These are phyloP conservation scores for Drosophila watanabei DNA, from an alignment of 1,140 invertebrate species.

Conservation along the genomic window DNA sequence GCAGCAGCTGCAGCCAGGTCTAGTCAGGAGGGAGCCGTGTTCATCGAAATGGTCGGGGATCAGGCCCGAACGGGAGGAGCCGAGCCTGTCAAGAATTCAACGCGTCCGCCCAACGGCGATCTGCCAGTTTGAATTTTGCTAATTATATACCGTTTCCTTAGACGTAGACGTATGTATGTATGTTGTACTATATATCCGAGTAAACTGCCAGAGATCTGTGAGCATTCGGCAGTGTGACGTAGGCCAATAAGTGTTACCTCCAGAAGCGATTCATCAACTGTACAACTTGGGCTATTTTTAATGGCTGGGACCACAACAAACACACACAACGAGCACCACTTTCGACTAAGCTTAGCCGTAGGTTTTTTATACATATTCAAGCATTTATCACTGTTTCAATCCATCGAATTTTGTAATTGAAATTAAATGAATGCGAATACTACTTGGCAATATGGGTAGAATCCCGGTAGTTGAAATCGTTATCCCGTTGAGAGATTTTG, in stretches of 20 bases:
- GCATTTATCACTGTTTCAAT: constrained; percentile 36
- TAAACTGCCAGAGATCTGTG: constrained; percentile 46
- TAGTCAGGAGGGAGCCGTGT: constrained; percentile 40
- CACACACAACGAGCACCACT: constrained; percentile 7
- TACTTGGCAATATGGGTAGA: constrained; percentile 5
- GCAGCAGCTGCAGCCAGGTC: constrained; percentile 35
- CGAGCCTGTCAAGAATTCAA: constrained; percentile 25
- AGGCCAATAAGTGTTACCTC: constrained; percentile 44
- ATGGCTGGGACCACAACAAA: constrained; percentile 36
- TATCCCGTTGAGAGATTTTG: constrained; percentile 9
- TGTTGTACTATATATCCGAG: constrained; percentile 35
- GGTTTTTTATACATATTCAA: constrained; percentile 7
- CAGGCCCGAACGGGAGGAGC: not conserved
- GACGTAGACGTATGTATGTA: constrained; percentile 6
- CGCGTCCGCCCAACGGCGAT: constrained; percentile 28
- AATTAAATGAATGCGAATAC: constrained; percentile 11
- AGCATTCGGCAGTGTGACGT: constrained; percentile 19
- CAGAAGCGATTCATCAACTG: constrained; percentile 30
- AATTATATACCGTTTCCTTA: constrained; percentile 15
- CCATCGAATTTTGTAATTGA: constrained; percentile 34
- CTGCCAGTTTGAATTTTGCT: constrained; percentile 12
- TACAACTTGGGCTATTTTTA: constrained; percentile 22
- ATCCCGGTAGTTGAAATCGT: constrained; percentile 6
- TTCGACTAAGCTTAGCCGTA: constrained; percentile 21
- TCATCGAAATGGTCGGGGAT: constrained; percentile 64